Evolutionary conservation across 2,797 vertebrate species (phyloP).

Genomic region (Pampus argenteus): DNA sequence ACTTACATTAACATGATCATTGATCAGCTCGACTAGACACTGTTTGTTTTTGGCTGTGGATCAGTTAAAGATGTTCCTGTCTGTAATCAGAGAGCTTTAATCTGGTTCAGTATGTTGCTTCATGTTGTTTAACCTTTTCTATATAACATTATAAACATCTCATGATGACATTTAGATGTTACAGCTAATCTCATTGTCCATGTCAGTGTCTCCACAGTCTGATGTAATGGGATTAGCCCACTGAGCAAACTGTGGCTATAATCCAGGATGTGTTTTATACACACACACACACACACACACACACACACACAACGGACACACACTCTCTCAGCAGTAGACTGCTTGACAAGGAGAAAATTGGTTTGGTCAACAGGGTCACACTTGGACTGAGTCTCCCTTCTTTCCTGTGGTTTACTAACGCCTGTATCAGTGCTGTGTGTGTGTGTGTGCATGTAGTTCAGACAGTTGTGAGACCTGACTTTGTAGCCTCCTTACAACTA

Average conservation of each 20-base stretch:
- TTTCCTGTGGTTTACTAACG: slow-evolving; percentile 53
- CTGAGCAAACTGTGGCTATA: slow-evolving; percentile 16
- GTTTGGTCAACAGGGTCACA: slow-evolving; percentile 73
- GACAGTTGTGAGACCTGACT: slow-evolving; percentile 6
- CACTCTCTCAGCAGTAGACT: slow-evolving; percentile 25
- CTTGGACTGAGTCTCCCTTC: slow-evolving; percentile 50
- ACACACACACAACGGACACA: slow-evolving; percentile 7
- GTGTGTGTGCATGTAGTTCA: slow-evolving; percentile 15
- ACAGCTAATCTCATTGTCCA: slow-evolving; percentile 23
- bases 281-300: not conserved
- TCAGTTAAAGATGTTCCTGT: not conserved
- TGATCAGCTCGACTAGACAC: too few species aligned
- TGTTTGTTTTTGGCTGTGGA: too few species aligned
- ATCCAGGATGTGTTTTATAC: slow-evolving; percentile 14
- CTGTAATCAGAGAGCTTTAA: slow-evolving; percentile 2
- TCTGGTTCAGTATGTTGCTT: not conserved
- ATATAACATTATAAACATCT: too few species aligned
- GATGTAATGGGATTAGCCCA: slow-evolving; percentile 40
- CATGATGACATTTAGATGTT: too few species aligned
- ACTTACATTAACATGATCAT: too few species aligned
- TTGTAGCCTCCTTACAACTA: slow-evolving; percentile 31
- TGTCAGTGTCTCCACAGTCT: slow-evolving; percentile 17
- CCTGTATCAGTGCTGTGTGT: slow-evolving; percentile 33
- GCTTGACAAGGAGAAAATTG: slow-evolving; percentile 73
- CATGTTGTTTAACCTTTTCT: not conserved